A percentile compares a stretch with the other conserved stretches of the same genome.
phyloP scores from a whole-genome alignment of 2,797 vertebrate species.

The Natrix natrix region DNA sequence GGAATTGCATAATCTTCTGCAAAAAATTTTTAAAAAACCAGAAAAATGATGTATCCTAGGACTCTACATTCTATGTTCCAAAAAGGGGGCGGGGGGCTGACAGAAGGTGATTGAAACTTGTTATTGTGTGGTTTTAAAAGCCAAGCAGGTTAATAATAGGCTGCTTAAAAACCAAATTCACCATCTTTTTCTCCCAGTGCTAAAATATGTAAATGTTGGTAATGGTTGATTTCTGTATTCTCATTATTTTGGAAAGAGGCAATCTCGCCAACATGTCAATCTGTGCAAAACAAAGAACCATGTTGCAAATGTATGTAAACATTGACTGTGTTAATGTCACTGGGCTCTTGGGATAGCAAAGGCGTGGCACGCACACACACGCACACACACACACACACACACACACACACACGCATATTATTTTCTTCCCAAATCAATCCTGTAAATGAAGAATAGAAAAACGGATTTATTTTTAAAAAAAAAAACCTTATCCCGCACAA shows the following conservation, averaged over 20 bases:
- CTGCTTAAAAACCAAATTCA: neutral
- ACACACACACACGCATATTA: constrained; percentile 52
- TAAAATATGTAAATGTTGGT: constrained; percentile 39
- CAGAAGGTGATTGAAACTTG: neutral
- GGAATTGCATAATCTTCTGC: neutral
- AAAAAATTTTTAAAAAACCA: neutral
- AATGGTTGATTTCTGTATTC: constrained; percentile 59
- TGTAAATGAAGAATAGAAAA: neutral
- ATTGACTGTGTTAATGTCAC: constrained; percentile 80
- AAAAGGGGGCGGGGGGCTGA: neutral
- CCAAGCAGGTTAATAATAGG: neutral
- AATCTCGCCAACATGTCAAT: constrained; percentile 71
- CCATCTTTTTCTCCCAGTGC: neutral
- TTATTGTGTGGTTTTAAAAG: neutral
- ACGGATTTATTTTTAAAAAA: neutral
- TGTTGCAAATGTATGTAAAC: constrained; percentile 77
- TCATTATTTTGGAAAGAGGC: constrained; percentile 73
- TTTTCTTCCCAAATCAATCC: constrained; percentile 49
- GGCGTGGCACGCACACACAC: too few relatives aligned
- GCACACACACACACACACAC: constrained; percentile 48
- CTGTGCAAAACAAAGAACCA: constrained; percentile 68
- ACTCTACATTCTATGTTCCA: neutral
- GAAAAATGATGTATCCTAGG: neutral
- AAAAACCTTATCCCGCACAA: neutral
- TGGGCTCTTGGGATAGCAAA: constrained; percentile 71